Conservation (phyloP, 2,797 vertebrate species). For the Sebastes kiyomatsui region DNA sequence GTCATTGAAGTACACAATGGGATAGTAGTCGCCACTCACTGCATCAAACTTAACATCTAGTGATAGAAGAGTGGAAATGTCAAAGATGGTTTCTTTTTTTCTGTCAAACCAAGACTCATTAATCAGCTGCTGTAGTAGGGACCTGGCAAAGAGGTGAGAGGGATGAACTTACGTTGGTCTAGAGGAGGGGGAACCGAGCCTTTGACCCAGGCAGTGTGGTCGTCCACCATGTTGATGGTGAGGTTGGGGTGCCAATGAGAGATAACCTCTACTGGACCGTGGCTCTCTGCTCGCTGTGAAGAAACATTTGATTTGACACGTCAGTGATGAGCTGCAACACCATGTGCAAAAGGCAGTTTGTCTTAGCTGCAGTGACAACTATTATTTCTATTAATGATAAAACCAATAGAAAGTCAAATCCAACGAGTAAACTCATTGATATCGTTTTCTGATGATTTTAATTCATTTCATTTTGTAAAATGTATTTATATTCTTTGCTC, state of each 20-base stretch:
- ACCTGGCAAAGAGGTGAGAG: neutral
- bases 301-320: slow-evolving; percentile 3
- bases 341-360: neutral
- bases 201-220: slow-evolving; percentile 97
- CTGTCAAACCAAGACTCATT: neutral
- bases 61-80: neutral
- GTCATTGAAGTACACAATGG: slow-evolving; percentile 97
- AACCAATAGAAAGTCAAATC: neutral
- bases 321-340: neutral
- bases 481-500: neutral
- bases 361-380: neutral
- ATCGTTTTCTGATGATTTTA: neutral
- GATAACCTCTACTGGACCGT: slow-evolving; percentile 94
- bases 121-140: neutral
- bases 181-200: slow-evolving; percentile 94
- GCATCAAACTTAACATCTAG: slow-evolving; percentile 96
- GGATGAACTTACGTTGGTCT: slow-evolving; percentile 89
- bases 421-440: neutral
- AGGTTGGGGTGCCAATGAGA: slow-evolving; percentile 98
- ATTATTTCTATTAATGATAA: neutral
- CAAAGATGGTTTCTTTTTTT: neutral
- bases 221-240: slow-evolving; percentile 97
- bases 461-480: neutral
- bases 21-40: slow-evolving; percentile 94
- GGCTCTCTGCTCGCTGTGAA: slow-evolving; percentile 92